phyloP scores from a whole-genome alignment of 2,113 vertebrate species.

The Sphyrna mokarran region DNA sequence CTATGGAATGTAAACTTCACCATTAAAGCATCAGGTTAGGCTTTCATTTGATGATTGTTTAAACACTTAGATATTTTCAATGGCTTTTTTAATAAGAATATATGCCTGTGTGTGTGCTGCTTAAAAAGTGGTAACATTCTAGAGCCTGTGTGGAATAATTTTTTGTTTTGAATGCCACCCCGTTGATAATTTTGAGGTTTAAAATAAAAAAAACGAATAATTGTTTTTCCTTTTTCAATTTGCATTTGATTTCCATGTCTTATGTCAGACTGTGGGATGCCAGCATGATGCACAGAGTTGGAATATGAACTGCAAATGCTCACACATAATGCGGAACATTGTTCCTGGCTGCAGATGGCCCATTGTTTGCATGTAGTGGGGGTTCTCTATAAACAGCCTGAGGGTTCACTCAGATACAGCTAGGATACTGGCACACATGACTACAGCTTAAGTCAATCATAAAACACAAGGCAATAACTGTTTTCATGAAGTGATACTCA shows the following conservation, averaged over 20 bases:
- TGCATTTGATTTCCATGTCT: constrained; percentile 36
- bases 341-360: constrained; percentile 35
- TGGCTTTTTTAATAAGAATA: background rate
- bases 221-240: constrained; percentile 24
- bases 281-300: constrained; percentile 32
- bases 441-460: background rate
- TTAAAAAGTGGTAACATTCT: background rate
- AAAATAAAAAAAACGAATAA: background rate
- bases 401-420: constrained; percentile 33
- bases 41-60: background rate
- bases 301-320: constrained; percentile 36
- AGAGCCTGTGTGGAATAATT: background rate
- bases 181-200: background rate
- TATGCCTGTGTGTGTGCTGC: background rate
- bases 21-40: background rate
- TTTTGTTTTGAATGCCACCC: background rate
- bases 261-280: constrained; percentile 34
- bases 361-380: constrained; percentile 36
- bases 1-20: background rate
- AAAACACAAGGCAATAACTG: constrained; percentile 10
- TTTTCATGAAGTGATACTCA: constrained; percentile 11
- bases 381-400: constrained; percentile 32
- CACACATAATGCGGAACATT: constrained; percentile 36
- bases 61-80: background rate
- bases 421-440: constrained; percentile 25